Conservation (phyloP, 2,113 vertebrate genomes). For the Nestor notabilis region DNA sequence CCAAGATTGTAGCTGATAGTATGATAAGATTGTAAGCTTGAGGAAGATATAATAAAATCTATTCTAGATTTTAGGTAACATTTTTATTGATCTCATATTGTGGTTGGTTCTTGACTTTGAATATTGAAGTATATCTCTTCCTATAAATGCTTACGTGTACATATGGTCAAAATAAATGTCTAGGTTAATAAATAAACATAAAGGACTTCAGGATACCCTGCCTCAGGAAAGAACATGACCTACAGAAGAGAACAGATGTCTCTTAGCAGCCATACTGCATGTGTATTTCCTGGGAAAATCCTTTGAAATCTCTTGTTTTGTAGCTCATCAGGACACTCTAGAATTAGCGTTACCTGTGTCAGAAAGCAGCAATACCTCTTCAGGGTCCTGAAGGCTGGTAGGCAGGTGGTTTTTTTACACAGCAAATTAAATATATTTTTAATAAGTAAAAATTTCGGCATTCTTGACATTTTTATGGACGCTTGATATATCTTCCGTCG, state of each 20-base stretch:
- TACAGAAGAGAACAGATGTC: neutral
- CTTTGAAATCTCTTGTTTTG: neutral
- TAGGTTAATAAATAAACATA: neutral
- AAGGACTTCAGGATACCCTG: neutral
- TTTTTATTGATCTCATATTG: neutral
- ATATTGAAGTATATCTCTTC: neutral
- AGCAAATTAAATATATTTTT: neutral
- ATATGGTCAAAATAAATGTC: neutral
- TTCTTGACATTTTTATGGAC: neutral
- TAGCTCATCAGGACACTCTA: neutral
- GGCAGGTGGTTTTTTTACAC: neutral
- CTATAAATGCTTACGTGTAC: neutral
- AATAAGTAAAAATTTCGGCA: neutral
- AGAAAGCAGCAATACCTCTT: neutral
- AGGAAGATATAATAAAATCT: neutral
- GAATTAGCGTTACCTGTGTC: neutral
- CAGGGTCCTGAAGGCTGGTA: neutral
- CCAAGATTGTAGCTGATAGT: neutral
- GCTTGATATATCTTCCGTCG: neutral
- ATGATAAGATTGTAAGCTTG: neutral
- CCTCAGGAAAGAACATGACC: neutral
- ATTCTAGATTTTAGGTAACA: neutral
- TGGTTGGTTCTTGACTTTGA: neutral
- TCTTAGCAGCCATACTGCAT: neutral
- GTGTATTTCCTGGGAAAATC: neutral